A percentile compares a stretch with the other conserved stretches of the same genome.
Evolutionary conservation across 2,888 invertebrate species (phyloP).

Genomic region (Auanema freiburgensis): DNA sequence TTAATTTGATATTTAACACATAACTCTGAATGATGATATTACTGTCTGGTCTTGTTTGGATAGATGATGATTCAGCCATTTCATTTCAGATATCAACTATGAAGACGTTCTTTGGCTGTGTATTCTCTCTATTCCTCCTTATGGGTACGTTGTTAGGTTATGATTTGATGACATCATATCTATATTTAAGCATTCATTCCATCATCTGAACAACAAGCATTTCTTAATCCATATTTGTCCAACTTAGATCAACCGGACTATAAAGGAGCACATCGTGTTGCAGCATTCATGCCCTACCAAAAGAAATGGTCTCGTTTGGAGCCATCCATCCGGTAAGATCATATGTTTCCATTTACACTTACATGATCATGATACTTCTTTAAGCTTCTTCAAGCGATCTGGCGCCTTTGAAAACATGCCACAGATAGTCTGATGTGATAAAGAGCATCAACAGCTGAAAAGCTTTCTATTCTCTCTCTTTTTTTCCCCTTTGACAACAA

Average conservation of each 20-base stretch:
- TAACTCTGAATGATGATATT: no score
- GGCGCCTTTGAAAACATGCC: slow-evolving; percentile 1
- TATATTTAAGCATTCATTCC: not conserved
- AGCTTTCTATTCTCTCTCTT: no score
- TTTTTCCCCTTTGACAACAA: no score
- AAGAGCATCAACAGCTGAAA: no score
- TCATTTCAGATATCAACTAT: not conserved
- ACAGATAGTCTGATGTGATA: no score
- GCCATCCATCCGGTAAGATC: slow-evolving; percentile 14
- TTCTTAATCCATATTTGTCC: not conserved
- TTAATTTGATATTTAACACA: no score
- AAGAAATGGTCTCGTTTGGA: slow-evolving; percentile 18
- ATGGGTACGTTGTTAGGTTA: not conserved
- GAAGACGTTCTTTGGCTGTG: not conserved
- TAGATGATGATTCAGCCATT: no score
- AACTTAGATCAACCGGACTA: slow-evolving; percentile 2
- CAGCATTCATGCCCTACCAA: slow-evolving; percentile 68
- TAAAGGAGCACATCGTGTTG: not conserved
- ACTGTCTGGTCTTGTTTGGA: no score
- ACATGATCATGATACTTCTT: not conserved
- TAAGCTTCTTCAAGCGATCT: slow-evolving; percentile 18
- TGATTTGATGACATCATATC: not conserved
- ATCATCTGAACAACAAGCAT: no score
- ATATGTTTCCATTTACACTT: not conserved
- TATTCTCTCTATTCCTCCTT: slow-evolving; percentile 1